These are phyloP conservation scores for Aphelinus certus DNA, from an alignment of 1,140 invertebrate genomes.

Conservation along the genomic window DNA sequence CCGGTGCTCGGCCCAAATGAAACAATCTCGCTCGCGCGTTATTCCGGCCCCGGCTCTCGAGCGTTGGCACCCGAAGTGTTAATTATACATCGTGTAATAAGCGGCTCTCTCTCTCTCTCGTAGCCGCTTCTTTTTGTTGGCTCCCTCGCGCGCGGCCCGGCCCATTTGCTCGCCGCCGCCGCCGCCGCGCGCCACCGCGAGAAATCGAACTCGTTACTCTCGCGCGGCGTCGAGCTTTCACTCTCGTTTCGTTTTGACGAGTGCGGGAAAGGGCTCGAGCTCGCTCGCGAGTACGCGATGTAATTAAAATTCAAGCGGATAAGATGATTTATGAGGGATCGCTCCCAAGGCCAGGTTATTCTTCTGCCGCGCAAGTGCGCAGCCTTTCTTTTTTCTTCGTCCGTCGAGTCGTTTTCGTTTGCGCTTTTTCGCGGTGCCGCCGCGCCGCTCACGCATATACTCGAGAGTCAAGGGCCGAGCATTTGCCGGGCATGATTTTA, in stretches of 20 bases:
- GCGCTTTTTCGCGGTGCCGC: constrained; percentile 8
- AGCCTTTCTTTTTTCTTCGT: constrained; percentile 3
- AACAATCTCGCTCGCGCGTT: constrained; percentile 36
- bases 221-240: constrained; percentile 27
- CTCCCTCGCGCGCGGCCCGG: background rate
- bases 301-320: constrained; percentile 40
- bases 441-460: background rate
- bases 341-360: constrained; percentile 36
- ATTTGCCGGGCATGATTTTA: constrained; percentile 14
- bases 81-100: constrained; percentile 37
- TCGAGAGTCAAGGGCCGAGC: background rate
- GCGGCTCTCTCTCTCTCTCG: background rate
- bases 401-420: constrained; percentile 13
- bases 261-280: constrained; percentile 27
- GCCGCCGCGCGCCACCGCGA: constrained; percentile 32
- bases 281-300: constrained; percentile 6
- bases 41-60: background rate
- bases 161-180: constrained; percentile 20
- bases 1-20: constrained; percentile 35
- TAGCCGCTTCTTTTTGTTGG: background rate
- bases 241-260: constrained; percentile 35
- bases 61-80: constrained; percentile 37
- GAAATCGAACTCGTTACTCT: constrained; percentile 37
- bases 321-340: constrained; percentile 41
- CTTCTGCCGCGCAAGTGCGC: constrained; percentile 19